A percentile compares a stretch with the other conserved stretches of the same genome.
phyloP scores from a whole-genome alignment of 2,113 vertebrate species.

The Bufo bufo region DNA sequence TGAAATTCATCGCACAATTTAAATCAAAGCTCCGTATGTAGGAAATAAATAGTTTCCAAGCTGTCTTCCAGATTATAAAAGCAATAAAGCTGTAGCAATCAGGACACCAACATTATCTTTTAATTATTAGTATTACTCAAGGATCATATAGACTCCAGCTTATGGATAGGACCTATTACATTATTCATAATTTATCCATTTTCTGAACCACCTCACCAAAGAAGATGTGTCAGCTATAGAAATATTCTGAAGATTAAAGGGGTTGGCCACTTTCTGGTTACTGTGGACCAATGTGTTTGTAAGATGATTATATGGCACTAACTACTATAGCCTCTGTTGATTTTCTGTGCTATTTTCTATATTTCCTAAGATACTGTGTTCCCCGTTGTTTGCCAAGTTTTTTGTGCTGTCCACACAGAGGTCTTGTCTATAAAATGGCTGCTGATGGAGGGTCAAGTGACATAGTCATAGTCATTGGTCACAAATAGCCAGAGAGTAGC shows the following conservation, averaged over 20 bases:
- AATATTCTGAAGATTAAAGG: neutral
- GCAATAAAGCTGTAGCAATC: neutral
- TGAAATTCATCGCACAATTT: conserved; percentile 1
- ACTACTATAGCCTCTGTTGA: too few relatives aligned
- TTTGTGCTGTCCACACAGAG: too few relatives aligned
- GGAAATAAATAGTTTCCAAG: neutral
- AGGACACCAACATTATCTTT: conserved; percentile 8
- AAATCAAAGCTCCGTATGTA: neutral
- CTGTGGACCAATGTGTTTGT: too few relatives aligned
- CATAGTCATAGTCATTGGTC: too few relatives aligned
- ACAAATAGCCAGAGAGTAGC: too few relatives aligned
- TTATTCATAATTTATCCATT: neutral
- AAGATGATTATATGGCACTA: too few relatives aligned
- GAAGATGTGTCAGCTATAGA: neutral
- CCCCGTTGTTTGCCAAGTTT: too few relatives aligned
- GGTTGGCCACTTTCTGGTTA: too few relatives aligned
- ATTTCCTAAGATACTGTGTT: too few relatives aligned
- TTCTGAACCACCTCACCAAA: neutral
- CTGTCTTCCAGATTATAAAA: neutral
- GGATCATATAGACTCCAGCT: neutral
- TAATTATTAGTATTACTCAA: conserved; percentile 15
- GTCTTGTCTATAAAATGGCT: too few relatives aligned
- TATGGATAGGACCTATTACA: neutral
- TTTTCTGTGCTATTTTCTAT: too few relatives aligned
- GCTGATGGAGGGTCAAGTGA: too few relatives aligned